Percentiles rank a stretch among this genome's conserved stretches.
These are phyloP conservation scores for Centruroides sculpturatus DNA, from an alignment of 1,140 invertebrate genomes.

Conservation along the genomic window DNA sequence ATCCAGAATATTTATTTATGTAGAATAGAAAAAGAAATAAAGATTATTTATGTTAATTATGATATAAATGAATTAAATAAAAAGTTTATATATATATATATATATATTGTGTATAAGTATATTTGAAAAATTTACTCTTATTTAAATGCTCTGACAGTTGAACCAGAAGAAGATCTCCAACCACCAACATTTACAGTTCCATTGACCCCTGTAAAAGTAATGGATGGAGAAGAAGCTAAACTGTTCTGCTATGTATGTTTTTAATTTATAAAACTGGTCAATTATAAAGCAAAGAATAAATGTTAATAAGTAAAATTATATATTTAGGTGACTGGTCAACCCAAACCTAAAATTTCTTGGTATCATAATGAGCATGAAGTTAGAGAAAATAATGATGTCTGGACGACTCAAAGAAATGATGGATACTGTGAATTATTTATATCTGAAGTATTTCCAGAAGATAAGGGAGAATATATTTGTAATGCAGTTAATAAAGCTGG, in stretches of 20 bases:
- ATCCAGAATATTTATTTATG: no score
- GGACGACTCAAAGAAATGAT: constrained; percentile 37
- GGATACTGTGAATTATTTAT: constrained; percentile 64
- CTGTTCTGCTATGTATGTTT: constrained; percentile 50
- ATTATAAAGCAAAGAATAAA: no score
- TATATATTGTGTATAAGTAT: no score
- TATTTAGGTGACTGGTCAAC: constrained; percentile 47
- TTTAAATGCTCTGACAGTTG: not conserved
- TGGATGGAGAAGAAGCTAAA: constrained; percentile 79
- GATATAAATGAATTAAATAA: no score
- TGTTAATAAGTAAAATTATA: not conserved
- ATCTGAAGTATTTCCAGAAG: constrained; percentile 85
- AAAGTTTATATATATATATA: no score
- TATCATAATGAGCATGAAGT: constrained; percentile 52
- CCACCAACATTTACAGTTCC: constrained; percentile 58
- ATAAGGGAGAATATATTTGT: constrained; percentile 74
- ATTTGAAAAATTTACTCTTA: not conserved
- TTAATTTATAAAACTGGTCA: no score
- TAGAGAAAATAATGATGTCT: constrained; percentile 60
- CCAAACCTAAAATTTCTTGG: constrained; percentile 54
- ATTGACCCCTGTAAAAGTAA: constrained; percentile 57
- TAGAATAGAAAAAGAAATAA: no score
- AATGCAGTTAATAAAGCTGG: constrained; percentile 68
- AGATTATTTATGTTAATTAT: no score
- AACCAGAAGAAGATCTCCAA: constrained; percentile 39